Percentiles rank a stretch among this genome's conserved stretches.
Conservation (phyloP, 2,888 invertebrate genomes). For the Timema podura region DNA sequence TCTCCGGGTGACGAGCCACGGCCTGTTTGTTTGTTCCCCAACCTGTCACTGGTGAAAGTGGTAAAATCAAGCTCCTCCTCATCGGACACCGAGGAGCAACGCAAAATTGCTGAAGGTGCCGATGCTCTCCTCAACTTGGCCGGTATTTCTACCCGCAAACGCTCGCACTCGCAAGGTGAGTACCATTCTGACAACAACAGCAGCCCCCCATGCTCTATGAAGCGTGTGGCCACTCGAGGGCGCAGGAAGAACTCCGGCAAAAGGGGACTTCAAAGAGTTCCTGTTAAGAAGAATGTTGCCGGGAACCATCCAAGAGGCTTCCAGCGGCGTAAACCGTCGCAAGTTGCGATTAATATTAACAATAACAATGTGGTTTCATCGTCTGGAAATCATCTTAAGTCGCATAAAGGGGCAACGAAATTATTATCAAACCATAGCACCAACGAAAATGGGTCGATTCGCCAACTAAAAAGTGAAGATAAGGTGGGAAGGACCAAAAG, state of each 20-base stretch:
- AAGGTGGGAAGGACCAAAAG: constrained; percentile 17
- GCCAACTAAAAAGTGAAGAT: constrained; percentile 15
- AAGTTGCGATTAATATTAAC: background rate
- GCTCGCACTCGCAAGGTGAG: constrained; percentile 11
- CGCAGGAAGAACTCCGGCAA: constrained; percentile 11
- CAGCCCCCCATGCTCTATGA: background rate
- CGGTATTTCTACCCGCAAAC: constrained; percentile 49
- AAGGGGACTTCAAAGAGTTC: background rate
- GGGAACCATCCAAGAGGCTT: background rate
- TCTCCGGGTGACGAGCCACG: background rate
- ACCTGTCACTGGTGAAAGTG: background rate
- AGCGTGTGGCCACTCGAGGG: constrained; percentile 17
- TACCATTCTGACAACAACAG: constrained; percentile 7
- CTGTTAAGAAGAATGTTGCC: background rate
- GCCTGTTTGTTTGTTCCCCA: background rate
- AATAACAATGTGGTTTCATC: constrained; percentile 9
- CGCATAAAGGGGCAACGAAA: constrained; percentile 1
- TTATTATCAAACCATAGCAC: background rate
- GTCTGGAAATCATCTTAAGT: background rate
- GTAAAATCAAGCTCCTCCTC: constrained; percentile 23
- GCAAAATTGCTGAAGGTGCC: constrained; percentile 72
- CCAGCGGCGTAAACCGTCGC: too few species aligned
- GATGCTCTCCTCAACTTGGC: constrained; percentile 74
- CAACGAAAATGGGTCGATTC: background rate
- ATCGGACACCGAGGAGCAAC: constrained; percentile 60